Conservation (phyloP, 2,113 vertebrate genomes). For the Agapornis roseicollis region DNA sequence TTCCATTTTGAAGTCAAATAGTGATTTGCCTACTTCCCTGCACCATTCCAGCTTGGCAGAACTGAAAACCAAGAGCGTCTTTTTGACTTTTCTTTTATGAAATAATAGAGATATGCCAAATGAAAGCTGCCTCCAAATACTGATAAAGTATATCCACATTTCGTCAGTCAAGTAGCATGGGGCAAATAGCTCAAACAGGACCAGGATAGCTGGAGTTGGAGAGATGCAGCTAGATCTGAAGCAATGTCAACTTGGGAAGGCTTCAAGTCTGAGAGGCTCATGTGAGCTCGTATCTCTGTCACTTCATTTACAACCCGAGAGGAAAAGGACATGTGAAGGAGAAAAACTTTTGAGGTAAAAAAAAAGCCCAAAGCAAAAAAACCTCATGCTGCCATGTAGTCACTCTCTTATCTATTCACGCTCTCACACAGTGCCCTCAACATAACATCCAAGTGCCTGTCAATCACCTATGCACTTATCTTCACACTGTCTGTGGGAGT, state of each 20-base stretch:
- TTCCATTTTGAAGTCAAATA: neutral
- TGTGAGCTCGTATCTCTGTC: neutral
- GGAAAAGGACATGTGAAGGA: slow-evolving; percentile 18
- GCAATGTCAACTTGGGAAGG: neutral
- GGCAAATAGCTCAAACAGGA: neutral
- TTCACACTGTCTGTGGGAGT: neutral
- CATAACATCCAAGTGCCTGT: neutral
- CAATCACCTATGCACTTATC: slow-evolving; percentile 23
- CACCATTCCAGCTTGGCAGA: neutral
- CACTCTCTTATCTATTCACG: slow-evolving; percentile 6
- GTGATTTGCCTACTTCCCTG: neutral
- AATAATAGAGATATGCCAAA: neutral
- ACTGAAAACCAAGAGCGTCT: neutral
- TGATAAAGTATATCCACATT: neutral
- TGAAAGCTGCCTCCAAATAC: neutral
- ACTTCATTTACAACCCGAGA: neutral
- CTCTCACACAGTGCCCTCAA: slow-evolving; percentile 5
- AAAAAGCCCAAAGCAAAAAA: neutral
- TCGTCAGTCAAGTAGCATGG: neutral
- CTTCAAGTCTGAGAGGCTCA: neutral
- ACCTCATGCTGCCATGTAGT: neutral
- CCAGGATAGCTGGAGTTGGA: neutral
- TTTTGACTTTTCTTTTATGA: neutral
- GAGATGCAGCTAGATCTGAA: neutral
- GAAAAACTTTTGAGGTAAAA: slow-evolving; percentile 15